These are phyloP conservation scores for Anorthoa munda DNA, from an alignment of 2,888 invertebrate species.

Conservation along the genomic window DNA sequence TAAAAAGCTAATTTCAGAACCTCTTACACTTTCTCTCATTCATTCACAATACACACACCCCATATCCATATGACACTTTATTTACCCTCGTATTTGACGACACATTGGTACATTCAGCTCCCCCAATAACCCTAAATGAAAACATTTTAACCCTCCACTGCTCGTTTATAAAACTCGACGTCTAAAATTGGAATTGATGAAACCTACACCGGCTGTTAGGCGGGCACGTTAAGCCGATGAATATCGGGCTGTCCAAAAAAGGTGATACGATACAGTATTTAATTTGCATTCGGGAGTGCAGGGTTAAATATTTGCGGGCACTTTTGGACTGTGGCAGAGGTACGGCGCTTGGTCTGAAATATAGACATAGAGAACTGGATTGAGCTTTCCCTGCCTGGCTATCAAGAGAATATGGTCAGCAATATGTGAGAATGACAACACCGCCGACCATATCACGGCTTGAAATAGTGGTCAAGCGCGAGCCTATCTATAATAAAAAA, in stretches of 20 bases:
- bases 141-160: slow-evolving; percentile 39
- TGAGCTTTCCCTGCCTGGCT: too few species aligned
- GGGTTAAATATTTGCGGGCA: slow-evolving; percentile 38
- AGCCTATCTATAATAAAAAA: too few species aligned
- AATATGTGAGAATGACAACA: too few species aligned
- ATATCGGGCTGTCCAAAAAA: slow-evolving; percentile 30
- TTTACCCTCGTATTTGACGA: slow-evolving; percentile 7
- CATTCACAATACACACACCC: slow-evolving; percentile 13
- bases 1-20: background rate
- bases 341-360: background rate
- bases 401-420: too few species aligned
- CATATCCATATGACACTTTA: slow-evolving; percentile 10
- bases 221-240: slow-evolving; percentile 30
- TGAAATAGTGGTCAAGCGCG: too few species aligned
- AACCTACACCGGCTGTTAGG: slow-evolving; percentile 33
- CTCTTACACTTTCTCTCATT: background rate
- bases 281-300: slow-evolving; percentile 50
- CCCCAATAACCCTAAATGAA: slow-evolving; percentile 32
- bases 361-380: too few species aligned
- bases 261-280: slow-evolving; percentile 44
- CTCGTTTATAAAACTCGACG: slow-evolving; percentile 34
- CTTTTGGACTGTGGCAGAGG: background rate
- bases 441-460: too few species aligned
- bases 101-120: slow-evolving; percentile 17
- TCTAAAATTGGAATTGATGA: slow-evolving; percentile 56